These are phyloP conservation scores for Drosophila tsacasi DNA, from an alignment of 1,140 invertebrate genomes.

Conservation along the genomic window DNA sequence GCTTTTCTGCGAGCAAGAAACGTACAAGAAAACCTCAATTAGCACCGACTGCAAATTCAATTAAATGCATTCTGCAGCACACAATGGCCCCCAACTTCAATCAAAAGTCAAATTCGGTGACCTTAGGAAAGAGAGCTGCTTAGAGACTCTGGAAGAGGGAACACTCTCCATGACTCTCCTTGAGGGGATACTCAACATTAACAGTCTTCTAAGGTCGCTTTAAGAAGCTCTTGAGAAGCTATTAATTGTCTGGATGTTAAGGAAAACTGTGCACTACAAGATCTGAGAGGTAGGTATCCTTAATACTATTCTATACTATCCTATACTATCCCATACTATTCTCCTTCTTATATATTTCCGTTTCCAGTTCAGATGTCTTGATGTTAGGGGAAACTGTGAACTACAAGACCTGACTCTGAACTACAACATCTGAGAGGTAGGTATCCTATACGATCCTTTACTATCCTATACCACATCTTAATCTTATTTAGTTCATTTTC, in stretches of 20 bases:
- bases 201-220: no score
- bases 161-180: neutral
- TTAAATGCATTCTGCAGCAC: constrained; percentile 64
- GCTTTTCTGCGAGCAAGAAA: constrained; percentile 3
- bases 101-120: constrained; percentile 46
- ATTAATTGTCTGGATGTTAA: neutral
- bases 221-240: no score
- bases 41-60: constrained; percentile 72
- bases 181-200: neutral
- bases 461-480: neutral
- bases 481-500: neutral
- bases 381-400: no score
- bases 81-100: constrained; percentile 39
- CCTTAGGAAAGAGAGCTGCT: neutral
- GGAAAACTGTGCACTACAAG: no score
- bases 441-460: no score
- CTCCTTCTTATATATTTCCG: neutral
- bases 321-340: no score
- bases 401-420: neutral
- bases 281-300: no score
- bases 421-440: neutral
- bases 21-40: constrained; percentile 54
- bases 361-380: no score
- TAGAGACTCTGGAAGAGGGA: neutral
- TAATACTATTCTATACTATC: no score